Conservation (phyloP, 2,797 vertebrate genomes). For the Liparis tanakae region DNA sequence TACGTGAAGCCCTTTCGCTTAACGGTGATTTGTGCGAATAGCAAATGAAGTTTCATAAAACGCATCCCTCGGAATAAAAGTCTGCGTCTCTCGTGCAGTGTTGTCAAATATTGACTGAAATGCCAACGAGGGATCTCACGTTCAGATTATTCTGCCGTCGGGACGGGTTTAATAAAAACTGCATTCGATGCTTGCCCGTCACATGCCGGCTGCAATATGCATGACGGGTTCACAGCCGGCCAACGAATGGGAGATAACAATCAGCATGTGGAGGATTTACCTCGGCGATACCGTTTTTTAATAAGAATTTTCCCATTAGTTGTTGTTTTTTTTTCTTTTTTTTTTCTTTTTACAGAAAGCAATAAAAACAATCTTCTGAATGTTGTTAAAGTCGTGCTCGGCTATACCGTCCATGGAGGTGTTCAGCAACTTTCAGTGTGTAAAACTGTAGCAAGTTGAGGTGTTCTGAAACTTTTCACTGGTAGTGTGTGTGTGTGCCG, state of each 20-base stretch:
- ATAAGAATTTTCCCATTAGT: not conserved
- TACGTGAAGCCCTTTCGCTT: conserved; percentile 56
- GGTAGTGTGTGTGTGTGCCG: too few relatives aligned
- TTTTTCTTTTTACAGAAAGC: not conserved
- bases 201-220: conserved; percentile 20
- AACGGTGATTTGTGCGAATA: conserved; percentile 45
- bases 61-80: conserved; percentile 25
- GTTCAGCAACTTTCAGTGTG: not conserved
- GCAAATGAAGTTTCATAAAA: conserved; percentile 61
- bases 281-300: too few relatives aligned
- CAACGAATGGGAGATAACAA: conserved; percentile 26
- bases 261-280: not conserved
- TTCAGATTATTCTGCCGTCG: conserved; percentile 51
- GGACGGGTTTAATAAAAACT: conserved; percentile 35
- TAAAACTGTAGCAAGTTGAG: too few relatives aligned
- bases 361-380: not conserved
- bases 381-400: not conserved
- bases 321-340: not conserved
- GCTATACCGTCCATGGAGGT: not conserved
- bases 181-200: conserved; percentile 21
- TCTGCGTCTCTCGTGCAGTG: conserved; percentile 39
- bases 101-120: conserved; percentile 71
- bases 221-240: conserved; percentile 30
- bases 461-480: too few relatives aligned
- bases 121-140: conserved; percentile 48